Evolutionary conservation across 2,113 vertebrate species (phyloP).

Genomic region (Genyomyrus donnyi): DNA sequence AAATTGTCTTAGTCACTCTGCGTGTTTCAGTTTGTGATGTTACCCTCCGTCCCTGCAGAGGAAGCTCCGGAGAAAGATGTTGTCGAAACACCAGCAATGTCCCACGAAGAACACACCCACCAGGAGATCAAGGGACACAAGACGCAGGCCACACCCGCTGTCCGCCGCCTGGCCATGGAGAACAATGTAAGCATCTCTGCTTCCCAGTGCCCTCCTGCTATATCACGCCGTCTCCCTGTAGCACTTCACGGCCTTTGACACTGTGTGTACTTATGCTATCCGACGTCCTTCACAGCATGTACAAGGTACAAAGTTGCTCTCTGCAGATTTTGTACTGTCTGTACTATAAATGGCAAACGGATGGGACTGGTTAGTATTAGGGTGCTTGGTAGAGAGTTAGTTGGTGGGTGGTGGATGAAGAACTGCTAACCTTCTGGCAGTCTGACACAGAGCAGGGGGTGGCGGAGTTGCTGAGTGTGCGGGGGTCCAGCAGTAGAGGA

Average conservation of each 20-base stretch:
- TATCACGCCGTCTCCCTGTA: background rate
- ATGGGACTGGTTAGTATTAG: background rate
- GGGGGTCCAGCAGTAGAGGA: constrained; percentile 9
- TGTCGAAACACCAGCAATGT: constrained; percentile 86
- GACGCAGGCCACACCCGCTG: constrained; percentile 88
- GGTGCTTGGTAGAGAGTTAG: background rate
- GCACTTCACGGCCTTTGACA: background rate
- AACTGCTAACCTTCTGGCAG: background rate
- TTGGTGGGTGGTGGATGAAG: background rate
- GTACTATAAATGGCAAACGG: background rate
- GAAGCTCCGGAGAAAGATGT: constrained; percentile 81
- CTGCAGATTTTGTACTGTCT: background rate
- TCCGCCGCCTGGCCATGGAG: constrained; percentile 90
- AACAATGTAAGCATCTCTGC: constrained; percentile 69
- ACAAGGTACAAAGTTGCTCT: background rate
- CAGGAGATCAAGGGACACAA: constrained; percentile 94
- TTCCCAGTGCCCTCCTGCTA: background rate
- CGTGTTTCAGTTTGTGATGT: background rate
- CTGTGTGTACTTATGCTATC: background rate
- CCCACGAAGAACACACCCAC: constrained; percentile 89
- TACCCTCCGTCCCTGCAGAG: constrained; percentile 50
- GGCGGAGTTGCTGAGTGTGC: constrained; percentile 14
- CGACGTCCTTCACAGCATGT: background rate
- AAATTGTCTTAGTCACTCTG: background rate
- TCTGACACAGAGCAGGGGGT: background rate